These are phyloP conservation scores for Epizoanthus stellaris DNA, from an alignment of 92 coral and sea anemone species.

Conservation along the genomic window DNA sequence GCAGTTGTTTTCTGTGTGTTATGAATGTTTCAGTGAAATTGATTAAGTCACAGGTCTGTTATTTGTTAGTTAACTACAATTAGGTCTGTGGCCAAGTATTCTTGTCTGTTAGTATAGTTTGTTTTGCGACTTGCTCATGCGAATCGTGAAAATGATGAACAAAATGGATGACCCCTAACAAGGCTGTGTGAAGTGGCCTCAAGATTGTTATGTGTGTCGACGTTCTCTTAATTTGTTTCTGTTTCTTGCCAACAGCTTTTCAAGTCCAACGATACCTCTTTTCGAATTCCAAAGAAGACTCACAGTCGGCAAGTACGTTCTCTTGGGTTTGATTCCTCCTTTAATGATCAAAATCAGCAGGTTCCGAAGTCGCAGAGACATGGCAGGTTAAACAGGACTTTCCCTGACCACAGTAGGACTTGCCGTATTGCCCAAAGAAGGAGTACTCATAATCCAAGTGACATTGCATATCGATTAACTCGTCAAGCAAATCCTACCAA, in stretches of 20 bases:
- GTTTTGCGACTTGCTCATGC: no score
- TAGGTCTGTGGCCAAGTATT: no score
- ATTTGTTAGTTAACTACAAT: no score
- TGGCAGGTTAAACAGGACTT: not conserved
- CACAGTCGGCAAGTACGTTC: not conserved
- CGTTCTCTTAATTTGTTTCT: not conserved
- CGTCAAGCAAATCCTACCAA: slow-evolving; percentile 2
- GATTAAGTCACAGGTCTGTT: no score
- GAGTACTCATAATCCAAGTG: slow-evolving; percentile 17
- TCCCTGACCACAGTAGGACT: not conserved
- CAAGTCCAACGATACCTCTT: slow-evolving; percentile 10
- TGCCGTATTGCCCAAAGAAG: not conserved
- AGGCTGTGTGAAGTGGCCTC: no score
- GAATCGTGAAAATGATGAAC: no score
- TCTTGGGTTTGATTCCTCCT: slow-evolving; percentile 19
- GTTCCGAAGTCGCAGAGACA: not conserved
- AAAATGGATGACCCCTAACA: no score
- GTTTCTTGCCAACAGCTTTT: slow-evolving; percentile 7
- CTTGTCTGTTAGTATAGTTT: no score
- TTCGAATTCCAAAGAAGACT: slow-evolving; percentile 28
- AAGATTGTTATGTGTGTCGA: no score
- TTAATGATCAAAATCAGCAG: not conserved
- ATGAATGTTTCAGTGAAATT: no score
- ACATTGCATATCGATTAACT: slow-evolving; percentile 7
- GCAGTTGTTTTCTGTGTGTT: no score